Evolutionary conservation across 2,113 vertebrate genomes (phyloP), one percentile per base, ranked within the genome.

Genomic region (Chauna torquata): DNA sequence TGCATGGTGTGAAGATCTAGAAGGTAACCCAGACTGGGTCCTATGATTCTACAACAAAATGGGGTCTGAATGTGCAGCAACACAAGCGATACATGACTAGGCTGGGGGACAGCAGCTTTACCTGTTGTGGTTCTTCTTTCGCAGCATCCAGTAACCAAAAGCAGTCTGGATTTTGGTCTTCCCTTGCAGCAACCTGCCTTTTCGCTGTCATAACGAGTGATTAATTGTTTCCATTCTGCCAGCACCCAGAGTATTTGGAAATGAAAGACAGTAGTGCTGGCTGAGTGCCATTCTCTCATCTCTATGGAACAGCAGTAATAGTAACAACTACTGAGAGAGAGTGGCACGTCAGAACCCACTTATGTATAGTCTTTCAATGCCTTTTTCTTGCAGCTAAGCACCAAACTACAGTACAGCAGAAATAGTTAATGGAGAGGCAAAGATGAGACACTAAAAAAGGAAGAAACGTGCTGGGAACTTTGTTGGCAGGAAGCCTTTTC

Each of bases 41-140:
- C 3, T 27, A 9, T 10, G 45, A 52, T 76, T 24, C 8, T 65
- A 52, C 57, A 72, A 28, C 25, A 55, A 70, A 66, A 38, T 3
- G 7, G 16, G 28, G 19, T 12, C 54, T 17, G 45, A 38, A 30
- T 2, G 13, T 47, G 50, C 78, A 45, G 44, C n/a, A 47, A 32
- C n/a, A 12, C 18, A 40, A 47, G n/a, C 0, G 3, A 50, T 8
- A 49, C 25, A 3, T 5, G 61, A 52, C 0, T 0, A 28, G 16
- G 38, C 44, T 24, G 20, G 32, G 19, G 19, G n/a, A n/a, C 40
- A 62, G 14, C 54, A 71, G 32, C 42, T 90, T 82, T n/a, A 8
- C 82, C 62, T 25, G 16, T 65, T 19, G 15, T 7, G 38, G 28
- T 42, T 66, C 52, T 30, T n/a, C 14, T 90, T 45, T 38, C 32